Evolutionary conservation across 2,888 invertebrate species (phyloP), one percentile per base, ranked within the genome.

Genomic region (Parnassius smintheus): DNA sequence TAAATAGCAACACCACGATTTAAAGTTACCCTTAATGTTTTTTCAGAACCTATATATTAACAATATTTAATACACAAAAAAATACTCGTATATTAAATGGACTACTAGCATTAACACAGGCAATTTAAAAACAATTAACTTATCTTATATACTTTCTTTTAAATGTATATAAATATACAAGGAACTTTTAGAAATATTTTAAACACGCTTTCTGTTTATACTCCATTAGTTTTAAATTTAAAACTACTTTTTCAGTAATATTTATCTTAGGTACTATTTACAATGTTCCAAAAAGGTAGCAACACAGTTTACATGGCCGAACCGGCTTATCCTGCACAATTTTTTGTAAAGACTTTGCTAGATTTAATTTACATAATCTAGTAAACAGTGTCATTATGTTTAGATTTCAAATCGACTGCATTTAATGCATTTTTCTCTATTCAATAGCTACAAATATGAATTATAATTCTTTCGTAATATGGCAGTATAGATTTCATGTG

Each of bases 171-270:
- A 56, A 35, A 48, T 25, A 46, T 46, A 56, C 12, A 48, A 9
- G 12, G 46, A 46, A 13, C n/a, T 25, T 48, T 56, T 12, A 35
- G 9, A 22, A 48, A 11, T n/a, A 18, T 45, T 55, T 56, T 44
- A 25, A 46, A 22, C 22, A 25, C 25, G 2, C 35, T 35, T 35
- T 35, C 44, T 54, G 18, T 22, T 41, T 41, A 7, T 35, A 25
- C 56, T 48, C 56, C 56, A 56, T 56, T 56, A 48, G 56, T 48
- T 56, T 48, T 56, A 56, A 56, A 56, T 56, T 46, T 56, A 56
- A 56, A 56, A 46, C 9, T 12, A 8, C 35, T 41, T 52, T 41
- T 35, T 35, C 9, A 22, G 18, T 18, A 18, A 50, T 10, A 50
- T 50, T 52, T 52, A 35, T 9, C 9, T 12, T 18, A 12, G 9